Evolutionary conservation across 2,888 invertebrate species (phyloP).

Genomic region (Adelognathus sp.): DNA sequence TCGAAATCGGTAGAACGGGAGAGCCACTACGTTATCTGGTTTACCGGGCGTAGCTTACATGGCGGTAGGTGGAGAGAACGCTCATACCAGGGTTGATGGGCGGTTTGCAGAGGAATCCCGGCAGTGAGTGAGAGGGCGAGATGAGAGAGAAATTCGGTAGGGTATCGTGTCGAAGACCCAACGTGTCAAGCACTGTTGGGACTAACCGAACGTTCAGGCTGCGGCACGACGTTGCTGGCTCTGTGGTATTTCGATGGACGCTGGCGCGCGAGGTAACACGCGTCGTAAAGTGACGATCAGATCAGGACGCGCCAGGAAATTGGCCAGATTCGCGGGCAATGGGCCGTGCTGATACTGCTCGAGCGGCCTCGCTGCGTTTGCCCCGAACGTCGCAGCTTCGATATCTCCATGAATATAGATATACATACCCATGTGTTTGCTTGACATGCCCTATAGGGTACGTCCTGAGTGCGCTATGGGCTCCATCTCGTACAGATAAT

Average conservation of each 20-base stretch:
- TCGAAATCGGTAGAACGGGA: conserved; percentile 46
- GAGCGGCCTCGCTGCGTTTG: conserved; percentile 61
- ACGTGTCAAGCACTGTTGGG: conserved; percentile 38
- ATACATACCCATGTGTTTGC: background rate
- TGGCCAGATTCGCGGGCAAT: conserved; percentile 80
- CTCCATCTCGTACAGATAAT: background rate
- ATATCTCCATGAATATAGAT: conserved; percentile 40
- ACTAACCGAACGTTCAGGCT: conserved; percentile 32
- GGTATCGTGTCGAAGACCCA: conserved; percentile 27
- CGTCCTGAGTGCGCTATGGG: background rate
- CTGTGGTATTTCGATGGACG: conserved; percentile 23
- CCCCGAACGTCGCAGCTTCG: conserved; percentile 66
- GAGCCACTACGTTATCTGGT: conserved; percentile 61
- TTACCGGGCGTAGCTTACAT: conserved; percentile 48
- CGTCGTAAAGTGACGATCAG: conserved; percentile 81
- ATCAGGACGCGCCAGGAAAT: conserved; percentile 79
- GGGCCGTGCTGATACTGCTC: conserved; percentile 78
- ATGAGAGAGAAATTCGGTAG: background rate
- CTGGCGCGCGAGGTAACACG: conserved; percentile 66
- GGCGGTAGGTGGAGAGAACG: conserved; percentile 30
- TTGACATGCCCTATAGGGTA: background rate
- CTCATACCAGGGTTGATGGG: conserved; percentile 47
- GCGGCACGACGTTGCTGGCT: conserved; percentile 21
- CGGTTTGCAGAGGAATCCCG: conserved; percentile 28
- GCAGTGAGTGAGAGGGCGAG: conserved; percentile 4